Base-by-base conservation (phyloP, 2,113 vertebrate genomes). In the Vulpes lagopus region DNA sequence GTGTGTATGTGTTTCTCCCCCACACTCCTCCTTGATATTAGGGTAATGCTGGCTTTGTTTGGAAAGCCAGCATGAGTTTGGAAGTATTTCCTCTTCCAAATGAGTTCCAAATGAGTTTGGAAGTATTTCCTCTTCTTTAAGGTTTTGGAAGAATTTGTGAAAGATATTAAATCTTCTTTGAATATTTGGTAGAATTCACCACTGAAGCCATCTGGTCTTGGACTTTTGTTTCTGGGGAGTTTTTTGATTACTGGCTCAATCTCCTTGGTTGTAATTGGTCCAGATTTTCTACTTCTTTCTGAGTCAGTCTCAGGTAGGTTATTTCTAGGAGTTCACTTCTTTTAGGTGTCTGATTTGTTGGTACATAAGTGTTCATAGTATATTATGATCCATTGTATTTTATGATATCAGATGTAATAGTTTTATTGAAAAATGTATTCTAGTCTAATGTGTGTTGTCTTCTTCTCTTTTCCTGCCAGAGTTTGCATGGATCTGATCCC, bases 131-230 rank as follows among this genome's bases (percentile, higher is more conserved):
- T 76, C 19, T 19, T 62, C 27, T 60, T 51, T 16, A 60, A 27
- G 65, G 60, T 83, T 83, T 74, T 73, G 27, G 38, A 62, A 62
- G 20, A 71, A 30, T 53, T 85, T 93, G 32, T 53, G 16, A 67
- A 85, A 30, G 11, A 64, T 74, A 64, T 85, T 78, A 27, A 43
- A 43, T 43, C 51, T 57, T 59, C 22, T 93, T 53, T 62, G 83
- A 79, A 65, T 65, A 23, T 55, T 74, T 93, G 91, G 32, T 84
- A 85, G 32, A 93, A 76, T 76, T 93, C 57, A 85, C 17, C 57
- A 84, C 3, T 62, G 32, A 84, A 84, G 11, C 67, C 19, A 0
- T 85, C 81, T 64, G 43, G 69, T 93, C 59, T 38, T 20, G 23
- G 43, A 84, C 38, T 64, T 71, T 60, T 64, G 14, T 62, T 74